These are phyloP conservation scores for Drosophila sp. DNA, from an alignment of 1,140 invertebrate genomes.

Conservation along the genomic window DNA sequence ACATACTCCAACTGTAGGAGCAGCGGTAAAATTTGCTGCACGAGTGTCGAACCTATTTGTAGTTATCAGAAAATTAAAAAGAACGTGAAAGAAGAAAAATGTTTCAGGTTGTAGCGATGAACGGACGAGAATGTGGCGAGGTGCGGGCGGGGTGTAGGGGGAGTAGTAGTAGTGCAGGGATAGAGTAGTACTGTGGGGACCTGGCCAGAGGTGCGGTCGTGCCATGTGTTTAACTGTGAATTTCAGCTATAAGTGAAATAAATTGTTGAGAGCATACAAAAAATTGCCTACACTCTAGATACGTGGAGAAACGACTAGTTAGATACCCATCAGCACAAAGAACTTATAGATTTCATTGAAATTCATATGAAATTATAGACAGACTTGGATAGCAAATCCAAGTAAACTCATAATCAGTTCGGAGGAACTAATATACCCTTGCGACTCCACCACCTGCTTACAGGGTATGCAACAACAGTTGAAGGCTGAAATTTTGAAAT, in stretches of 20 bases:
- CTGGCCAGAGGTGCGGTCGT: constrained; percentile 50
- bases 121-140: background rate
- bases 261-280: constrained; percentile 57
- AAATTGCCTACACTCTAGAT: background rate
- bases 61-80: constrained; percentile 82
- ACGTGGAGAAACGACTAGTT: no score
- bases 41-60: constrained; percentile 80
- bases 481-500: constrained; percentile 1
- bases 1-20: constrained; percentile 14
- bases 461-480: background rate
- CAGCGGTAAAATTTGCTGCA: constrained; percentile 79
- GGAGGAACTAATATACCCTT: constrained; percentile 13
- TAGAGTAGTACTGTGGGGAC: constrained; percentile 15
- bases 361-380: no score
- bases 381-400: no score
- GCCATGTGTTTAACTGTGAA: constrained; percentile 71
- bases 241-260: constrained; percentile 64
- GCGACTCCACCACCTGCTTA: background rate
- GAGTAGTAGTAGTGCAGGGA: background rate
- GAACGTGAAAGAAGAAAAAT: constrained; percentile 54
- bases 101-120: background rate
- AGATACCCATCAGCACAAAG: no score
- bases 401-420: background rate
- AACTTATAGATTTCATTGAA: no score
- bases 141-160: background rate